Conservation (phyloP, 2,888 invertebrate species). For the Thyatira batis region DNA sequence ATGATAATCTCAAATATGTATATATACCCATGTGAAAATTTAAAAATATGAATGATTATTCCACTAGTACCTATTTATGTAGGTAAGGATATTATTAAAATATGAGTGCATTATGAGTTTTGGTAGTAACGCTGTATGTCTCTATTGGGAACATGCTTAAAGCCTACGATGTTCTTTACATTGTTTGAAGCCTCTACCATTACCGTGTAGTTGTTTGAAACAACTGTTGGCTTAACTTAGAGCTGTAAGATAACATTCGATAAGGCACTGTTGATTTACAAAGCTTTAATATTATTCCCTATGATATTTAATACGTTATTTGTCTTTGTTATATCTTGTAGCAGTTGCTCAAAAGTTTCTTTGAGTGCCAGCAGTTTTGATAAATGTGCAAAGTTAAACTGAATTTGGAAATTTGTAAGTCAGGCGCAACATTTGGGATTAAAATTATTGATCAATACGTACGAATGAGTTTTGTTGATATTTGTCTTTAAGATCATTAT, state of each 20-base stretch:
- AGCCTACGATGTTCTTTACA: slow-evolving; percentile 40
- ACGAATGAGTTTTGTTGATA: too few relatives aligned
- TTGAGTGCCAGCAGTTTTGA: not conserved
- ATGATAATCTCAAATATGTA: too few relatives aligned
- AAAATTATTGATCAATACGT: too few relatives aligned
- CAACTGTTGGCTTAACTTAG: slow-evolving; percentile 30
- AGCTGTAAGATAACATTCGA: slow-evolving; percentile 10
- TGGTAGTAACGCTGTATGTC: slow-evolving; percentile 32
- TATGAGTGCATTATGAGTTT: slow-evolving; percentile 3
- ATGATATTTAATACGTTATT: slow-evolving; percentile 9
- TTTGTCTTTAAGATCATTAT: too few relatives aligned
- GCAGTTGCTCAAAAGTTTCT: not conserved
- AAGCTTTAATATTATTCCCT: slow-evolving; percentile 9
- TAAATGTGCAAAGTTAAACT: not conserved
- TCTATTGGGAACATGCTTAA: slow-evolving; percentile 36
- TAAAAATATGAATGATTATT: not conserved
- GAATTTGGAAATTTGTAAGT: not conserved
- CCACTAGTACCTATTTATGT: too few relatives aligned
- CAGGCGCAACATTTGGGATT: too few relatives aligned
- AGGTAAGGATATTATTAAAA: not conserved
- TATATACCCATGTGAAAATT: too few relatives aligned
- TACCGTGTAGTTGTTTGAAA: slow-evolving; percentile 38
- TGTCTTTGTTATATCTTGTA: not conserved
- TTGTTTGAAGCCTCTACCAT: slow-evolving; percentile 44
- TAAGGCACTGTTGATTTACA: not conserved